Base-by-base conservation (phyloP, 2,888 invertebrate species). In the Tromatobia lineatoria region DNA sequence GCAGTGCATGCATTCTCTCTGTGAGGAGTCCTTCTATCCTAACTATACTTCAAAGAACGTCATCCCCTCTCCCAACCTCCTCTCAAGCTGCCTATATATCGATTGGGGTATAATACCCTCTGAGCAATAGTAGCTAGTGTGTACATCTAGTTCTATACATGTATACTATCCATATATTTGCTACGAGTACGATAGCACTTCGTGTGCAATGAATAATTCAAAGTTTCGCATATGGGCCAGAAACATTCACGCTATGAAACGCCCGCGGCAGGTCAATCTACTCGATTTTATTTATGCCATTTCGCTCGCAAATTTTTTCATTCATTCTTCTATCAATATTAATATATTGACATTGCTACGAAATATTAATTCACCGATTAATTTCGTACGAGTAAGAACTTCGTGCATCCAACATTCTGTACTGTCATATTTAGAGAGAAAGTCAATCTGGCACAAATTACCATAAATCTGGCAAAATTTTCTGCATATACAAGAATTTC, bases 191-290 rank as follows among this genome's bases (percentile, higher is more conserved):
- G 67, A 82, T 73, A 76, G 76, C 76, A 80, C 71, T 83, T 75
- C 67, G 59, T 61, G 54, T 54, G 59, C 67, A 80, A 80, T 83
- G 83, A 83, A 83, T 83, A 76, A 83, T 83, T 83, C 83, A 80
- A 47, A 70, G 42, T 67, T 38, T 71, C 69, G 73, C 71, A 76
- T 69, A 69, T 80, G 61, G 45, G 79, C 18, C 79, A 29, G 59
- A 79, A 69, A 34, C 25, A 47, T 64, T 57, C 29, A 70, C 75
- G 74, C 67, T 57, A 70, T 67, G 57, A 71, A 73, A 67, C 66
- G 34, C 50, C 15, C 52, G 18, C 6, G 64, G 64, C 38, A 20
- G 38, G 64, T 64, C 64, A 64, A 64, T 64, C 64, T 64, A 38
- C 64, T 10, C 59, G 59, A 59, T 59, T 59, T 59, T 59, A 59